These are phyloP conservation scores for Agrochola litura DNA, from an alignment of 2,888 invertebrate genomes.

Conservation along the genomic window DNA sequence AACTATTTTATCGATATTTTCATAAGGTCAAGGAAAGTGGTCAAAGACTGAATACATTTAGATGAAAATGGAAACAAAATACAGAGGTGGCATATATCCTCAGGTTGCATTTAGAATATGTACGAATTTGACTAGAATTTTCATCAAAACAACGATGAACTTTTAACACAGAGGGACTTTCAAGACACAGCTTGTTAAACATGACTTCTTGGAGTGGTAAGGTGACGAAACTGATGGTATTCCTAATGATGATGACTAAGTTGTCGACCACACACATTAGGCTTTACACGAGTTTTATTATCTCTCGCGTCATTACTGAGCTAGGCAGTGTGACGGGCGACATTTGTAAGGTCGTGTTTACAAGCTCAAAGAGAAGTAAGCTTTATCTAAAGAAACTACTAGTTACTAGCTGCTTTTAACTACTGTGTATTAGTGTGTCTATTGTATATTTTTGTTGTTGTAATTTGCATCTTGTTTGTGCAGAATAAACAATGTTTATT, in stretches of 20 bases:
- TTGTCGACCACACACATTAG: constrained; percentile 47
- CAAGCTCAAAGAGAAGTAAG: not conserved
- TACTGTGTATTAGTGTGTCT: no score
- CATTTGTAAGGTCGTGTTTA: constrained; percentile 15
- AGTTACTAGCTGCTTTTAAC: no score
- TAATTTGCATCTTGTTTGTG: no score
- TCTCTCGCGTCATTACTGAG: constrained; percentile 61
- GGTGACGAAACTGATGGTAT: constrained; percentile 49
- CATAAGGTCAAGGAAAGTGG: not conserved
- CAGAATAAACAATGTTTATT: no score
- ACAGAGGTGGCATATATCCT: not conserved
- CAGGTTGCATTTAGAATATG: no score
- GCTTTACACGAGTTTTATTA: constrained; percentile 60
- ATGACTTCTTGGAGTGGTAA: constrained; percentile 36
- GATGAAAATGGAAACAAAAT: not conserved
- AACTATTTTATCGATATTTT: not conserved
- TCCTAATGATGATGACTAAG: constrained; percentile 47
- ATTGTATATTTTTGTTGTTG: no score
- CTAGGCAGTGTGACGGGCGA: constrained; percentile 58
- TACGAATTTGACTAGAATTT: not conserved
- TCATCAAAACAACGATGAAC: constrained; percentile 1
- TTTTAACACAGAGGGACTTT: not conserved
- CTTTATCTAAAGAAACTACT: no score
- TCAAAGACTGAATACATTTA: not conserved
- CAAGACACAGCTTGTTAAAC: constrained; percentile 32